Conservation (phyloP, 1,140 invertebrate genomes). For the Leptinotarsa undecemlineata region DNA sequence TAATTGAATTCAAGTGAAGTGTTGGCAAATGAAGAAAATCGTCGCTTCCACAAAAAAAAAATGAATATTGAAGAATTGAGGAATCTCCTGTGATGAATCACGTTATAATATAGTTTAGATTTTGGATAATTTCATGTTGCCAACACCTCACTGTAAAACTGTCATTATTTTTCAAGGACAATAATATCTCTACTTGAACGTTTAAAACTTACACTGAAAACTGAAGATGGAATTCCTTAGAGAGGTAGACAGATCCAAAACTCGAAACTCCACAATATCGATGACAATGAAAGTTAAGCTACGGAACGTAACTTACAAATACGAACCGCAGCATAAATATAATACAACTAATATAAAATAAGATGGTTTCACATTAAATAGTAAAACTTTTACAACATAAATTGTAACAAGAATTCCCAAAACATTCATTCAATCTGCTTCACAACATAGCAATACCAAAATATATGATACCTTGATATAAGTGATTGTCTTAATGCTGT, state of each 20-base stretch:
- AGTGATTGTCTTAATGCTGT: too few species aligned
- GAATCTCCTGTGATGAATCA: too few species aligned
- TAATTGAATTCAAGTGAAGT: too few species aligned
- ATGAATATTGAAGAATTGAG: background rate
- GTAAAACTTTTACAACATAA: constrained; percentile 26
- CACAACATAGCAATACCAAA: too few species aligned
- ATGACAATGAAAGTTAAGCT: constrained; percentile 42
- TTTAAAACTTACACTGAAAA: constrained; percentile 42
- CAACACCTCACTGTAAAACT: background rate
- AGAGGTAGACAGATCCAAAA: constrained; percentile 35
- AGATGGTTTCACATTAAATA: constrained; percentile 31
- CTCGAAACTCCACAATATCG: constrained; percentile 37
- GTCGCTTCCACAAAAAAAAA: too few species aligned
- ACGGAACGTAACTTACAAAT: constrained; percentile 56
- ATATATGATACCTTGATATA: too few species aligned
- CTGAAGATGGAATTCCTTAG: constrained; percentile 34
- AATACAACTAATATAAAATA: constrained; percentile 35
- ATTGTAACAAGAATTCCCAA: constrained; percentile 28
- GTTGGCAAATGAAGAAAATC: too few species aligned
- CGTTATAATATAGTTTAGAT: background rate
- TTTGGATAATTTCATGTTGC: background rate
- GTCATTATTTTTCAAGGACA: constrained; percentile 8
- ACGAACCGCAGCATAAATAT: constrained; percentile 39
- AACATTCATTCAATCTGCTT: too few species aligned
- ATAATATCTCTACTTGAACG: constrained; percentile 40